These are phyloP conservation scores for Hydractinia echinata DNA, from an alignment of 30 jellyfish, hydroid and myxozoan genomes.

Conservation along the genomic window DNA sequence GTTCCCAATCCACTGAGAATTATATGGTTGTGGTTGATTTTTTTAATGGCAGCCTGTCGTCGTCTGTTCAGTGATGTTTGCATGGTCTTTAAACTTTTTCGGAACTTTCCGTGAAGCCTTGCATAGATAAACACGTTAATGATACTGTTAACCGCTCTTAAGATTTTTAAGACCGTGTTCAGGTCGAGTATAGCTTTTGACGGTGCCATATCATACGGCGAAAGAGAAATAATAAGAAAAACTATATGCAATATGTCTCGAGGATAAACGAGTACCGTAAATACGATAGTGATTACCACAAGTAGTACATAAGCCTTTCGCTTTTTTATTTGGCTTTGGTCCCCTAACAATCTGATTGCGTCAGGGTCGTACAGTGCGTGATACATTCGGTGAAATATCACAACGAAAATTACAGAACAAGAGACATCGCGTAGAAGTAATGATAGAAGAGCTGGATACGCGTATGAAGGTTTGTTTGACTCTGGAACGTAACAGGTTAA, in stretches of 20 bases:
- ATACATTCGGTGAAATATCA: conserved; percentile 13
- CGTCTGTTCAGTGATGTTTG: neutral
- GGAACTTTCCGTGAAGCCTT: neutral
- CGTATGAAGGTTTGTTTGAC: conserved; percentile 21
- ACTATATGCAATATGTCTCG: conserved; percentile 50
- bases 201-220: neutral
- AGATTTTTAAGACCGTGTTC: conserved; percentile 1
- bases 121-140: conserved; percentile 6
- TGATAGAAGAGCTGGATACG: conserved; percentile 40
- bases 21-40: too few relatives aligned
- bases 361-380: conserved; percentile 3
- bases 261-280: conserved; percentile 52
- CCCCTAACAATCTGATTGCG: conserved; percentile 12
- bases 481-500: conserved; percentile 38
- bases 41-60: too few relatives aligned
- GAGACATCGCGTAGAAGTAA: conserved; percentile 35
- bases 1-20: too few relatives aligned
- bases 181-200: neutral
- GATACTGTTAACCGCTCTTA: conserved; percentile 6
- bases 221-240: conserved; percentile 29
- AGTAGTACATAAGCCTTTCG: conserved; percentile 27
- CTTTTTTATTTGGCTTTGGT: neutral
- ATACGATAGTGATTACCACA: conserved; percentile 32
- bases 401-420: conserved; percentile 29
- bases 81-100: neutral